Percentiles rank a stretch among this genome's conserved stretches.
Evolutionary conservation across 2,797 vertebrate genomes (phyloP).

Genomic region (Chaenodraco wilsoni): DNA sequence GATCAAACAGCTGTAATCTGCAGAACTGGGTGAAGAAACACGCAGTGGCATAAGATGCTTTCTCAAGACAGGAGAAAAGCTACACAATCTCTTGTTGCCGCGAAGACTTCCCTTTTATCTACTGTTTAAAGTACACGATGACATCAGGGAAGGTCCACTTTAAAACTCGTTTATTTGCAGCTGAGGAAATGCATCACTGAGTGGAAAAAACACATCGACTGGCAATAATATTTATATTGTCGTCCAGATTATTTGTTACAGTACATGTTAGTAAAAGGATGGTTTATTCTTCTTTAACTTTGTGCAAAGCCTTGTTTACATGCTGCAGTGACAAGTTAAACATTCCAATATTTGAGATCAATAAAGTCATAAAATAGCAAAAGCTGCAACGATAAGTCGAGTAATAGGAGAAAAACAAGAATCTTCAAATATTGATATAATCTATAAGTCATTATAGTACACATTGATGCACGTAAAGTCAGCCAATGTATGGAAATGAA

Average conservation of each 20-base stretch:
- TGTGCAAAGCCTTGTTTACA: no score
- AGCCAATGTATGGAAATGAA: background rate
- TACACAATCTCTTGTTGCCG: slow-evolving; percentile 16
- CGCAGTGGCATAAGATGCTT: background rate
- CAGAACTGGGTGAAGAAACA: slow-evolving; percentile 12
- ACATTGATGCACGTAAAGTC: background rate
- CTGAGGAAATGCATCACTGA: background rate
- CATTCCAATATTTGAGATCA: no score
- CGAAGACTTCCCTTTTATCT: slow-evolving; percentile 7
- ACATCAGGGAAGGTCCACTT: slow-evolving; percentile 5
- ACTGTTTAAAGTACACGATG: slow-evolving; percentile 9
- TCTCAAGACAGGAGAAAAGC: background rate
- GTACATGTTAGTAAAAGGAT: no score
- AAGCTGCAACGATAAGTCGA: background rate
- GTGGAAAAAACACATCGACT: background rate
- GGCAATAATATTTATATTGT: background rate
- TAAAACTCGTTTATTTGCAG: background rate
- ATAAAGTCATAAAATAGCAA: no score
- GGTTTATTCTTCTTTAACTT: no score
- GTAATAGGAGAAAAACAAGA: background rate
- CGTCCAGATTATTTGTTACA: background rate
- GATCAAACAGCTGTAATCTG: slow-evolving; percentile 32
- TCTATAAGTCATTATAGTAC: background rate
- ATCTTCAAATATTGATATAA: background rate
- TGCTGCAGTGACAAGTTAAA: no score